These are phyloP conservation scores for Drosophila chauvacae DNA, from an alignment of 1,140 invertebrate species.

Conservation along the genomic window DNA sequence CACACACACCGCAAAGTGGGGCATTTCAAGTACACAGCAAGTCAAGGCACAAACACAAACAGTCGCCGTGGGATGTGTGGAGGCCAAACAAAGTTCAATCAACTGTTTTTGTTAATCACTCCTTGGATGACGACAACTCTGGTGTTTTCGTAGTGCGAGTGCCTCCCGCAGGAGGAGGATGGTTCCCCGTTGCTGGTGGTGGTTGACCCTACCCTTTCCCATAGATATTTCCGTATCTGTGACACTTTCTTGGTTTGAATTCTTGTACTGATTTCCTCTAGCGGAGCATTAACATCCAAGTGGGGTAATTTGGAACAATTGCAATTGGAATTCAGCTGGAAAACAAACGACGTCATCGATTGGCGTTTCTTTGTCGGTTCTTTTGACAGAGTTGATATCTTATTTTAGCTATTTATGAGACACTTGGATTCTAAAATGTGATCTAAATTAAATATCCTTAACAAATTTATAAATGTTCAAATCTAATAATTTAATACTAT, in stretches of 20 bases:
- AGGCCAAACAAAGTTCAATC: conserved; percentile 65
- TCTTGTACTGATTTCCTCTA: conserved; percentile 26
- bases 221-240: conserved; percentile 3
- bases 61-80: conserved; percentile 36
- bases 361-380: not conserved
- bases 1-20: conserved; percentile 50
- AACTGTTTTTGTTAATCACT: conserved; percentile 62
- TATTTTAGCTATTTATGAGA: too few species aligned
- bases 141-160: not conserved
- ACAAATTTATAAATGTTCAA: too few species aligned
- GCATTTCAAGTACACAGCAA: conserved; percentile 42
- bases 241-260: conserved; percentile 21
- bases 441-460: too few species aligned
- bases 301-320: conserved; percentile 46
- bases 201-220: conserved; percentile 18
- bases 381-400: not conserved
- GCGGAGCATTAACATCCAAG: conserved; percentile 14
- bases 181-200: conserved; percentile 16
- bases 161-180: conserved; percentile 2
- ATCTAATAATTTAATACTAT: too few species aligned
- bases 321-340: conserved; percentile 30
- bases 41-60: conserved; percentile 18
- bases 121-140: conserved; percentile 34
- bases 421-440: too few species aligned
- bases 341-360: conserved; percentile 45